A percentile compares a stretch with the other conserved stretches of the same genome.
These are phyloP conservation scores for Phrynocephalus vlangalii DNA, from an alignment of 2,797 vertebrate genomes.

Conservation along the genomic window DNA sequence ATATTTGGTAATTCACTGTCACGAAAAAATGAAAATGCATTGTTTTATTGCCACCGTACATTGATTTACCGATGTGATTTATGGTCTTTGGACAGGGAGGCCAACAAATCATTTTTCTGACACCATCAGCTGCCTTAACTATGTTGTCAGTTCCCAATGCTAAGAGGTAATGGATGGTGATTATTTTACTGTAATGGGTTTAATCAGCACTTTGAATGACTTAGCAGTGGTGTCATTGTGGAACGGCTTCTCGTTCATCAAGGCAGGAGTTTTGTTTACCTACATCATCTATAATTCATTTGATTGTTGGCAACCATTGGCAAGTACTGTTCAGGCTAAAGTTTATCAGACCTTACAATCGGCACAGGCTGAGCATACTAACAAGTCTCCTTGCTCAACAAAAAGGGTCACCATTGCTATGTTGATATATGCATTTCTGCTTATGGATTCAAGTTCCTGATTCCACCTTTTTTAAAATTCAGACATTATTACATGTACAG, in stretches of 20 bases:
- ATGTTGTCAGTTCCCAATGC: conserved; percentile 83
- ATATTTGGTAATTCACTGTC: conserved; percentile 83
- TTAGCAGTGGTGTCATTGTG: conserved; percentile 81
- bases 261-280: conserved; percentile 79
- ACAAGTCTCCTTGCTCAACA: conserved; percentile 28
- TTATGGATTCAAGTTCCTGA: background rate
- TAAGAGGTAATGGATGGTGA: conserved; percentile 85
- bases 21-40: conserved; percentile 85
- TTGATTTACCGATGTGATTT: conserved; percentile 85
- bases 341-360: conserved; percentile 77
- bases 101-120: conserved; percentile 83
- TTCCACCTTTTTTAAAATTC: background rate
- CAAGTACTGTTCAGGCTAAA: conserved; percentile 75
- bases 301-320: conserved; percentile 81
- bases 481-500: too few relatives aligned
- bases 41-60: conserved; percentile 83
- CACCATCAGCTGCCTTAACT: conserved; percentile 85
- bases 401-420: background rate
- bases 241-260: conserved; percentile 81
- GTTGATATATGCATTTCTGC: background rate
- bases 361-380: conserved; percentile 63
- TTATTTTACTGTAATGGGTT: conserved; percentile 87
- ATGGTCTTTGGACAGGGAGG: conserved; percentile 77
- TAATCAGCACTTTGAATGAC: conserved; percentile 86
- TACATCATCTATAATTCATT: conserved; percentile 84